These are phyloP conservation scores for Strix uralensis DNA, from an alignment of 2,113 vertebrate genomes.

Conservation along the genomic window DNA sequence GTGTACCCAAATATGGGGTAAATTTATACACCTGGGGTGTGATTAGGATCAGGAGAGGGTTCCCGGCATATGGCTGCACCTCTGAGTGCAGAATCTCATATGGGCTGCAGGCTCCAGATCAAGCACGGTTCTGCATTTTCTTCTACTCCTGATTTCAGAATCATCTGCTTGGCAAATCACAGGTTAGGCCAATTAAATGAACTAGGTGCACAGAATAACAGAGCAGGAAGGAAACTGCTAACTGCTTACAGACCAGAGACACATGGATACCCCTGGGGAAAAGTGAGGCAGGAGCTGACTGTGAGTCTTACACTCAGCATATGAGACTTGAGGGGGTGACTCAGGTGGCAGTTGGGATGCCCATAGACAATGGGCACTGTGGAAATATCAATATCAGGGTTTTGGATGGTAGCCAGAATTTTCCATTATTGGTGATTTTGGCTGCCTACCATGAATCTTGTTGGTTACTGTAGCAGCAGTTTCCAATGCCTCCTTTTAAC, in stretches of 20 bases:
- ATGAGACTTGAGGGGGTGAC: background rate
- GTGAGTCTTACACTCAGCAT: fast-evolving
- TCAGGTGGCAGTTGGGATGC: background rate
- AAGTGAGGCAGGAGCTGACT: background rate
- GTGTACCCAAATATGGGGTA: background rate
- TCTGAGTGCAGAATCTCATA: background rate
- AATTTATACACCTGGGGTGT: background rate
- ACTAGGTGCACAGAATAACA: background rate
- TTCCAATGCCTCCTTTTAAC: background rate
- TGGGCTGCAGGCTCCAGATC: background rate
- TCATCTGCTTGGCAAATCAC: background rate
- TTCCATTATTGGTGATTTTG: background rate
- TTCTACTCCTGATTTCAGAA: background rate
- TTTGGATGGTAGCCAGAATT: background rate
- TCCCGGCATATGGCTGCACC: background rate
- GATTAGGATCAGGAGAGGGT: background rate
- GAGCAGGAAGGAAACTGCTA: background rate
- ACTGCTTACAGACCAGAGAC: background rate
- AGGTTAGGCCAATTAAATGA: background rate
- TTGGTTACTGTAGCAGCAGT: background rate
- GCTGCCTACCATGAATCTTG: background rate
- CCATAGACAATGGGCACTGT: background rate
- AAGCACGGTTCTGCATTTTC: background rate
- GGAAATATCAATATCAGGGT: background rate
- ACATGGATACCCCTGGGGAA: fast-evolving